phyloP scores from a whole-genome alignment of 2,113 vertebrate species.

The Callorhinus ursinus region DNA sequence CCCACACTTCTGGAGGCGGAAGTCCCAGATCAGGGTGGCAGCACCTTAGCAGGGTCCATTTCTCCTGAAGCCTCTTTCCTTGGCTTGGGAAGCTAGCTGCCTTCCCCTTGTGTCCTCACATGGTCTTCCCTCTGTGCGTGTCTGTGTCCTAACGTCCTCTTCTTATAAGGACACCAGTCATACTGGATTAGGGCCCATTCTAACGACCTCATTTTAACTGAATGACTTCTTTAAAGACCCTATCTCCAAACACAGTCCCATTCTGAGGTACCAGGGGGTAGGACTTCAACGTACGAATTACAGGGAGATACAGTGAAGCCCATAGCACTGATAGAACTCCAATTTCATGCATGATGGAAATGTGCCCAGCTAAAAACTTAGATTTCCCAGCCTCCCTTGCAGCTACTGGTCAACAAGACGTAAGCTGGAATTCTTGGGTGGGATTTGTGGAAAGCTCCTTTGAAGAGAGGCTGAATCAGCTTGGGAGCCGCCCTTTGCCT shows the following conservation, averaged over 20 bases:
- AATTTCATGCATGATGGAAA: neutral
- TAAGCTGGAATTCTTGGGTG: neutral
- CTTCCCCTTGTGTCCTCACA: neutral
- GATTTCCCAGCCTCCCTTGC: neutral
- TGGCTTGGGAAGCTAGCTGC: neutral
- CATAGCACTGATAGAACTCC: neutral
- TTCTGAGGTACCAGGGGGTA: neutral
- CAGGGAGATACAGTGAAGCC: neutral
- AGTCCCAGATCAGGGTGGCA: neutral
- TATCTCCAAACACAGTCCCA: neutral
- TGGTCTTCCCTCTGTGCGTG: neutral
- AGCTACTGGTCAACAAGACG: neutral
- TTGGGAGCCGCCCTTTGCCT: neutral
- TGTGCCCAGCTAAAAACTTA: neutral
- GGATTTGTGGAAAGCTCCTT: neutral
- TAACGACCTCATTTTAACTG: constrained; percentile 29
- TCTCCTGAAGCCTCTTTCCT: neutral
- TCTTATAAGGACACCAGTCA: neutral
- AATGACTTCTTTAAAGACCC: neutral
- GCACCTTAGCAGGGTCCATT: neutral
- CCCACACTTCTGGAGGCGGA: neutral
- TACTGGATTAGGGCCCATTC: neutral
- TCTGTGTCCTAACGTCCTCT: neutral
- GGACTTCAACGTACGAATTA: neutral
- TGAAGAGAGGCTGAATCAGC: neutral